Base-by-base conservation (phyloP, 2,113 vertebrate genomes). In the Platysternon megacephalum region DNA sequence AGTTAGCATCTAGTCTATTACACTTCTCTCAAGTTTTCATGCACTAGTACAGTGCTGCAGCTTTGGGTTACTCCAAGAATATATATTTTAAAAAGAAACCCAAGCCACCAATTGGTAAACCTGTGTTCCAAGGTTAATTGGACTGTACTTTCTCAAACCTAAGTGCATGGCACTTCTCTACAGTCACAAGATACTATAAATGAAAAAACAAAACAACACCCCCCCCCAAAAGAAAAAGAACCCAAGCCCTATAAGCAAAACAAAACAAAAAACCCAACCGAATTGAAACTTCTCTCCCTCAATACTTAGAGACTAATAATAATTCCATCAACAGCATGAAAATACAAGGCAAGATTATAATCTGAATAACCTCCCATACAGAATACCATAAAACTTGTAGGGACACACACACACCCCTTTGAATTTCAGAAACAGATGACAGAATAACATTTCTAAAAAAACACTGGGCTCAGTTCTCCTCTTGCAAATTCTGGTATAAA, bases 401-500 rank as follows among this genome's bases (percentile, higher is more conserved):
- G 32, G 14, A 65, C 32, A 65, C 80, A 86, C 56, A 42, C 4
- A 21, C 21, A 82, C 26, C 80, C 8, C 5, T 53, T 8, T 89
- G 88, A 95, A 86, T 90, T 94, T 52, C 91, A 94, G 82, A 95
- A 91, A 86, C 19, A 8, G 52, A 44, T 52, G 21, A 32, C 35
- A 83, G 53, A 3, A 58, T 78, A 35, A 78, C 14, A 44, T 29
- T 68, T 82, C 44, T 49, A 44, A 79, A 88, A 88, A 74, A 81
- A 85, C 84, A 83, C 76, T 72, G 21, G 29, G 87, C 93, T 74
- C 10, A 28, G 79, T 19, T 74, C 86, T 11, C 87, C 91, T 79
- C 19, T 53, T 93, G 58, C 82, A 87, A n/a, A 87, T 32, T 26
- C 49, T 55, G 93, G 58, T 29, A 68, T 89, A 84, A 68, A 92